phyloP scores from a whole-genome alignment of 2,888 invertebrate genomes.

The Meghimatium bilineatum region DNA sequence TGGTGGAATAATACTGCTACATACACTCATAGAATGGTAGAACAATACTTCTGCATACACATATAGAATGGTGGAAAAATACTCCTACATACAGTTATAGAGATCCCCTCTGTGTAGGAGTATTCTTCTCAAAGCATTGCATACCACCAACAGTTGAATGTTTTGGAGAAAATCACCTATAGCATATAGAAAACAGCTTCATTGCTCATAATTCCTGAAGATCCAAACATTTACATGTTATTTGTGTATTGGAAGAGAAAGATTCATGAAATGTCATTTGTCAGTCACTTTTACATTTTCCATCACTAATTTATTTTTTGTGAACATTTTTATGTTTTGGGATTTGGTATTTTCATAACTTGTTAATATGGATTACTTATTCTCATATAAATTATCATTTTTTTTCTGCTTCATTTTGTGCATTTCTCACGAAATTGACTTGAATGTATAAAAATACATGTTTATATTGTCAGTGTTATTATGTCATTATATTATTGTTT shows the following conservation, averaged over 20 bases:
- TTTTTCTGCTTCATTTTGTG: conserved; percentile 3
- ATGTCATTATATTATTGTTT: conserved; percentile 24
- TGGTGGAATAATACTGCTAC: too few species aligned
- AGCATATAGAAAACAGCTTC: too few species aligned
- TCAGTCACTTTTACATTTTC: conserved; percentile 28
- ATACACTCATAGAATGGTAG: too few species aligned
- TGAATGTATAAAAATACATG: conserved; percentile 25
- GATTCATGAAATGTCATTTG: conserved; percentile 14
- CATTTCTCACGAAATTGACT: conserved; percentile 32
- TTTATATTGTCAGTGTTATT: conserved; percentile 39
- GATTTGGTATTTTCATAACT: conserved; percentile 30
- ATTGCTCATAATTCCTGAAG: too few species aligned
- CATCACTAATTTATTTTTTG: conserved; percentile 34
- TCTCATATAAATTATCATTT: background rate
- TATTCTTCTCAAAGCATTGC: too few species aligned
- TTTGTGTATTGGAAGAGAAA: background rate
- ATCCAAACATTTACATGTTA: background rate
- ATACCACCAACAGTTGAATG: too few species aligned
- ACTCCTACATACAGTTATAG: too few species aligned
- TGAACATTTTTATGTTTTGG: conserved; percentile 15
- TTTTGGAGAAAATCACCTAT: too few species aligned
- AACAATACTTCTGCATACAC: too few species aligned
- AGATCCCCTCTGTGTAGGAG: too few species aligned
- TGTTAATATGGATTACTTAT: conserved; percentile 27
- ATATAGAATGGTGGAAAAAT: too few species aligned